Conservation (phyloP, 2,888 invertebrate species). For the Spialia ferax region DNA sequence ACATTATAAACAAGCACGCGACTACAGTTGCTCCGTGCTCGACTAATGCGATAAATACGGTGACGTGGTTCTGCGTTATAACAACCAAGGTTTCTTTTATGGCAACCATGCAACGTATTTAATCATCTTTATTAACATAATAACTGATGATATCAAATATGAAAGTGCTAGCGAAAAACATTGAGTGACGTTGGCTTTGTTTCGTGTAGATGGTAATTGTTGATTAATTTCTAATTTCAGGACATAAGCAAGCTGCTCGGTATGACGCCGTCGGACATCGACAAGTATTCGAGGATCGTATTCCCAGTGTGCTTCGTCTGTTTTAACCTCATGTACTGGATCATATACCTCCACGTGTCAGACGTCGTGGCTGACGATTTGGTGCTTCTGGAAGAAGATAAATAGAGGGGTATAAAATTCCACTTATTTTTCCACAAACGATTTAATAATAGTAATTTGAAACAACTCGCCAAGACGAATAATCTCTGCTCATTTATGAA, state of each 20-base stretch:
- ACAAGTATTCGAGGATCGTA: constrained; percentile 99
- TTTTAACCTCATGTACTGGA: constrained; percentile 99
- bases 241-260: constrained; percentile 96
- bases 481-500: constrained; percentile 12
- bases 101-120: constrained; percentile 22
- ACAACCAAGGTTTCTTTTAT: constrained; percentile 24
- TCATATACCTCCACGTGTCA: constrained; percentile 97
- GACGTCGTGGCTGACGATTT: constrained; percentile 98
- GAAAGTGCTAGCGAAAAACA: constrained; percentile 97
- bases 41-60: constrained; percentile 20
- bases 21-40: background rate
- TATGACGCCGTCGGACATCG: constrained; percentile 98
- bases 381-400: constrained; percentile 90
- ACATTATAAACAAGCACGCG: constrained; percentile 18
- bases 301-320: constrained; percentile 99
- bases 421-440: constrained; percentile 73
- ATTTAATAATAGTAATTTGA: constrained; percentile 71
- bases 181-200: background rate
- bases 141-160: constrained; percentile 23
- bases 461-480: constrained; percentile 50
- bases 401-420: constrained; percentile 75
- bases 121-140: constrained; percentile 24
- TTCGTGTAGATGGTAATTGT: background rate
- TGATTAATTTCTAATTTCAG: constrained; percentile 69
- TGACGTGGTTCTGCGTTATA: constrained; percentile 24